phyloP scores from a whole-genome alignment of 2,113 vertebrate species.

The Desmodus rotundus region DNA sequence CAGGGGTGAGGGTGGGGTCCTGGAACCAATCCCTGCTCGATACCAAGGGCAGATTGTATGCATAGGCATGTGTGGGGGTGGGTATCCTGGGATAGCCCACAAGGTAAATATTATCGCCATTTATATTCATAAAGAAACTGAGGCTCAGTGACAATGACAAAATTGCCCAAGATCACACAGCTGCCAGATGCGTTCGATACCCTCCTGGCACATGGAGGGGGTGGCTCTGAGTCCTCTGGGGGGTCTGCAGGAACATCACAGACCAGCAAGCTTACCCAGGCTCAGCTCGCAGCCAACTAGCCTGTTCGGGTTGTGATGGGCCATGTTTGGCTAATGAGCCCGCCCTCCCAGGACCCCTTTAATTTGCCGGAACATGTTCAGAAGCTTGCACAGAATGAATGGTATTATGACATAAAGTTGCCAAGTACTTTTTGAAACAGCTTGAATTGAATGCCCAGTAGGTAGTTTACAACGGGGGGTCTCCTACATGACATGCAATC shows the following conservation, averaged over 20 bases:
- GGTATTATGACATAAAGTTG: not conserved
- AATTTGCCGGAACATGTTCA: not conserved
- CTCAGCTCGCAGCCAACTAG: not conserved
- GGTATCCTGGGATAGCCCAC: not conserved
- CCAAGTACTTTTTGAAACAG: not conserved
- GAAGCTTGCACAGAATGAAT: not conserved
- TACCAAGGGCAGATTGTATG: not conserved
- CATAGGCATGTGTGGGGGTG: too few relatives aligned
- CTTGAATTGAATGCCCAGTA: not conserved
- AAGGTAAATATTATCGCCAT: not conserved
- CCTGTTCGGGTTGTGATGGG: too few relatives aligned
- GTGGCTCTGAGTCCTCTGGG: too few relatives aligned
- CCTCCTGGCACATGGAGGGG: rapidly evolving
- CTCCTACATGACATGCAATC: too few relatives aligned
- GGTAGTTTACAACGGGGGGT: not conserved
- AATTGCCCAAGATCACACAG: not conserved
- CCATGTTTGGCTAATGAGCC: not conserved
- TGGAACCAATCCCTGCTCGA: not conserved
- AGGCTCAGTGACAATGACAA: not conserved
- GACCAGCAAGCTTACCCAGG: not conserved
- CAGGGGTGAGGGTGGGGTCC: not conserved
- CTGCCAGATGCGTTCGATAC: not conserved
- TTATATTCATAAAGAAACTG: not conserved
- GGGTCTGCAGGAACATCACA: rapidly evolving
- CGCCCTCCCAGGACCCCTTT: not conserved